Evolutionary conservation across 2,113 vertebrate genomes (phyloP), one percentile per base, ranked within the genome.

Genomic region (Epinephelus moara): DNA sequence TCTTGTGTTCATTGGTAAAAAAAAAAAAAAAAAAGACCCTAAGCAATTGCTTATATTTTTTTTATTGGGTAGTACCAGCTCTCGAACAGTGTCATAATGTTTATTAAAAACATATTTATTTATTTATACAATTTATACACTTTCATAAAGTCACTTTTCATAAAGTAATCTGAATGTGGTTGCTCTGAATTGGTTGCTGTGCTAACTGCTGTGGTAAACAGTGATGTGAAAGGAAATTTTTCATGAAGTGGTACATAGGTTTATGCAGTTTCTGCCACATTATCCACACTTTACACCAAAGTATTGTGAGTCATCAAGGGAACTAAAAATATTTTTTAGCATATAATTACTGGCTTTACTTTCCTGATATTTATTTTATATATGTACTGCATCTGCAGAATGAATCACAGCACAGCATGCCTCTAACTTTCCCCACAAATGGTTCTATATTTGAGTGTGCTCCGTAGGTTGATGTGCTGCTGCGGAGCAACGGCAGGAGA

Each of bases 401-500:
- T 19, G 3, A 64, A 78, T 52, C 76, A 17, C 12, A 69, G 49
- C 76, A 17, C 12, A 69, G 49, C 55, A 27, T 68, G 55, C 47
- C 56, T 79, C 55, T 52, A 85, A 85, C 74, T 87, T 88, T 89
- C 55, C 7, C 67, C 73, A 30, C 18, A 40, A 60, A 49, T 61
- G 21, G 69, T 45, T 67, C 40, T 70, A 11, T 8, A 47, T 33
- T 66, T n/a, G 45, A 83, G 45, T 53, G 70, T 42, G 27, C 33
- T 69, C 27, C 76, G 55, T 13, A 17, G 75, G 25, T n/a, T 76
- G 77, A 60, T 8, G 17, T 57, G 80, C 37, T 67, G 61, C 56
- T 76, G 57, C 56, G 66, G 3, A 62, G 79, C 13, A 1, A 55
- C 56, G 42, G 83, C 53, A 81, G 80, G 27, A 82, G 78, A 84